phyloP scores from a whole-genome alignment of 2,888 invertebrate genomes.

The Calliphora vomitoria region DNA sequence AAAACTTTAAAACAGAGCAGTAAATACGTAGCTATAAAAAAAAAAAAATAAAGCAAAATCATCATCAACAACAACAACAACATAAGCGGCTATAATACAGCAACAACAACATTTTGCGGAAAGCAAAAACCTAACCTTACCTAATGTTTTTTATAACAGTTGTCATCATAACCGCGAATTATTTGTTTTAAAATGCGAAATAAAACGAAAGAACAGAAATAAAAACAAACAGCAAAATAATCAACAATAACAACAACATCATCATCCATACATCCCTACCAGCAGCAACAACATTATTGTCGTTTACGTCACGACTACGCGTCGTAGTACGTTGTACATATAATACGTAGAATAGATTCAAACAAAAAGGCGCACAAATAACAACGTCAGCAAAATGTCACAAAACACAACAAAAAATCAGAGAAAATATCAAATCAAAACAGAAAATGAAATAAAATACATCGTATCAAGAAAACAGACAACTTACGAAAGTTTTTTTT shows the following conservation, averaged over 20 bases:
- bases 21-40: too few species aligned
- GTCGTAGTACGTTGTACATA: neutral
- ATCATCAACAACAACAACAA: neutral
- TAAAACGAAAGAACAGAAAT: slow-evolving; percentile 7
- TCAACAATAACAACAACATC: neutral
- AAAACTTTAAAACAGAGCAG: too few species aligned
- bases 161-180: slow-evolving; percentile 43
- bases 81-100: neutral
- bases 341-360: neutral
- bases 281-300: slow-evolving; percentile 13
- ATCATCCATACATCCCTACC: neutral
- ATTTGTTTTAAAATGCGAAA: slow-evolving; percentile 36
- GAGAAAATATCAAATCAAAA: neutral
- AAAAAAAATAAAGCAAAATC: neutral
- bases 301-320: neutral
- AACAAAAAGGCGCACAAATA: slow-evolving; percentile 8
- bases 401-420: slow-evolving; percentile 1
- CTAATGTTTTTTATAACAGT: slow-evolving; percentile 76
- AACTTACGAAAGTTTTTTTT: slow-evolving; percentile 39
- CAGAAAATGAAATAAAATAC: slow-evolving; percentile 26
- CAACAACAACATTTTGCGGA: slow-evolving; percentile 4
- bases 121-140: slow-evolving; percentile 80
- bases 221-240: slow-evolving; percentile 28
- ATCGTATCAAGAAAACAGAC: slow-evolving; percentile 11
- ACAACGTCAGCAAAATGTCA: slow-evolving; percentile 40